phyloP scores from a whole-genome alignment of 2,797 vertebrate genomes.

The Rachycentron canadum region DNA sequence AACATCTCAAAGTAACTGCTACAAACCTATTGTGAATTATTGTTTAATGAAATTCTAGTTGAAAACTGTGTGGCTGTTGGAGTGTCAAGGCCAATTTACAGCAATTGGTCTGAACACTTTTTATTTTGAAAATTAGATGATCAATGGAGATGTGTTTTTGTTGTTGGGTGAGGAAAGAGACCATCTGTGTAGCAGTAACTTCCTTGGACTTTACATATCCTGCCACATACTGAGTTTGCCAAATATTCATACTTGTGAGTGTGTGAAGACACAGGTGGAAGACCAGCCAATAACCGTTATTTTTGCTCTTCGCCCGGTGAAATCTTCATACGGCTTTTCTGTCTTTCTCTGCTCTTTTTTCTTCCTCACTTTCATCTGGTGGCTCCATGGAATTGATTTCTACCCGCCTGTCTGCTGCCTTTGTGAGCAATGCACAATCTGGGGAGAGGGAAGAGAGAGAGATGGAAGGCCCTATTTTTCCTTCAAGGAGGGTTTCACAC shows the following conservation, averaged over 20 bases:
- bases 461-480: constrained; percentile 73
- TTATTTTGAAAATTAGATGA: not conserved
- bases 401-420: constrained; percentile 78
- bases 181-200: constrained; percentile 7
- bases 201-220: constrained; percentile 18
- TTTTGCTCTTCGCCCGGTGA: constrained; percentile 71
- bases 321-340: constrained; percentile 67
- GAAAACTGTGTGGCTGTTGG: too few relatives aligned
- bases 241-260: constrained; percentile 46
- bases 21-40: not conserved
- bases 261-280: constrained; percentile 61
- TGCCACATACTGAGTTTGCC: constrained; percentile 32
- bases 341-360: constrained; percentile 69
- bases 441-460: constrained; percentile 57
- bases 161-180: not conserved
- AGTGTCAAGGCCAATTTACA: not conserved
- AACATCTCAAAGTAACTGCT: not conserved
- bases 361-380: constrained; percentile 78
- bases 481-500: constrained; percentile 79
- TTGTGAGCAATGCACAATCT: constrained; percentile 78
- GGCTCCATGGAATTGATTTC: constrained; percentile 84
- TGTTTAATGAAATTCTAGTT: constrained; percentile 5
- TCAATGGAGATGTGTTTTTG: not conserved
- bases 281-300: constrained; percentile 72
- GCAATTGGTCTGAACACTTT: not conserved